phyloP scores from a whole-genome alignment of 2,113 vertebrate genomes.

The Boulengeromyrus knoepffleri region DNA sequence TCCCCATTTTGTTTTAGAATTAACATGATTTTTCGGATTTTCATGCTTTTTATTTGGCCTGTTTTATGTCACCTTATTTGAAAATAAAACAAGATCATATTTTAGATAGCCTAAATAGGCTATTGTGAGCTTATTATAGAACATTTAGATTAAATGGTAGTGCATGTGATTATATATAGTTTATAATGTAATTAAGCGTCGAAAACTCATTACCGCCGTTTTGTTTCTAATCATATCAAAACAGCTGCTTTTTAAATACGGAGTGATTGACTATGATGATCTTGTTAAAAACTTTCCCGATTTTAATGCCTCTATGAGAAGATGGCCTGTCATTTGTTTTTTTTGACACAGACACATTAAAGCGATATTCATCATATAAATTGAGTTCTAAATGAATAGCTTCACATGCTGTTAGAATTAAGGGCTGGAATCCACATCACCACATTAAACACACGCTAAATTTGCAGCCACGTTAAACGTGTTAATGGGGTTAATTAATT shows the following conservation, averaged over 20 bases:
- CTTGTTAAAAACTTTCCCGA: neutral
- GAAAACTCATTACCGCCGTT: neutral
- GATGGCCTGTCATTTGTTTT: neutral
- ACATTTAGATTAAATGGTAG: neutral
- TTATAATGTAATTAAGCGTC: neutral
- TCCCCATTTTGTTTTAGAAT: neutral
- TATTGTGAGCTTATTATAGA: neutral
- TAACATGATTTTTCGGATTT: neutral
- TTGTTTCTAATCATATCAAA: neutral
- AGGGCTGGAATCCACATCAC: constrained; percentile 59
- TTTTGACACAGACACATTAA: neutral
- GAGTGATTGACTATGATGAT: neutral
- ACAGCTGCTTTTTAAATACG: neutral
- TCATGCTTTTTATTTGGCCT: neutral
- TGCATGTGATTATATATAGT: neutral
- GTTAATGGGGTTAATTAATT: constrained; percentile 63
- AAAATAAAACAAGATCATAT: neutral
- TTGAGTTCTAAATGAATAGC: neutral
- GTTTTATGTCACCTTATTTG: neutral
- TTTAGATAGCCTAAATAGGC: neutral
- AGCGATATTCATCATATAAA: neutral
- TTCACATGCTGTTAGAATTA: constrained; percentile 40
- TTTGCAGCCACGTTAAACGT: constrained; percentile 39
- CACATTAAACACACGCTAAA: constrained; percentile 38
- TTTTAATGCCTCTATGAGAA: neutral